Evolutionary conservation across 2,888 invertebrate species (phyloP).

Genomic region (Oscheius sp.): DNA sequence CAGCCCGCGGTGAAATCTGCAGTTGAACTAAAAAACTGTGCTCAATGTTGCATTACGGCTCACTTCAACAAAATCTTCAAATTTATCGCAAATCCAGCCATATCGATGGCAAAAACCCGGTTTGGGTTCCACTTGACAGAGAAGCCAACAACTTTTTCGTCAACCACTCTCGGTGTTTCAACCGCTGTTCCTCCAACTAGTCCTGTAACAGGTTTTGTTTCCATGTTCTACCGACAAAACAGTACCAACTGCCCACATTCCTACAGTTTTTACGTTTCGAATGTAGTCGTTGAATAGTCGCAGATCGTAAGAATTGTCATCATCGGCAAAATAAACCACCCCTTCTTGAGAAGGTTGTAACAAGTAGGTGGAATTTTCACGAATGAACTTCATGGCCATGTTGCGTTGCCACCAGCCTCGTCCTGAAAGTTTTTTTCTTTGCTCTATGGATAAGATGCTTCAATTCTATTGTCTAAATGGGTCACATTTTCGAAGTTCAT

Average conservation of each 20-base stretch:
- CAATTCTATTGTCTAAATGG: too few species aligned
- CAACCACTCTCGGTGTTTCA: constrained; percentile 55
- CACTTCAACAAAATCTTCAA: constrained; percentile 48
- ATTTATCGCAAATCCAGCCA: constrained; percentile 66
- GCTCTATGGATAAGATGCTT: neutral
- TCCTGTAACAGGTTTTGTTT: constrained; percentile 37
- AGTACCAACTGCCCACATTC: constrained; percentile 58
- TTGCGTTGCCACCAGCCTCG: constrained; percentile 65
- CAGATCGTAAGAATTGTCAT: constrained; percentile 55
- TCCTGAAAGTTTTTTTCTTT: constrained; percentile 36
- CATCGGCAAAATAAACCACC: constrained; percentile 57
- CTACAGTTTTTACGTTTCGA: constrained; percentile 48
- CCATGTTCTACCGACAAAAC: neutral
- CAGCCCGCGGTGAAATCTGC: constrained; percentile 54
- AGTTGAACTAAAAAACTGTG: constrained; percentile 14
- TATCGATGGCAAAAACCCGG: constrained; percentile 62
- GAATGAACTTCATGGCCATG: constrained; percentile 52
- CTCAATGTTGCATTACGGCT: neutral
- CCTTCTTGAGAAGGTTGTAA: constrained; percentile 21
- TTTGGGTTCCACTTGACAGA: constrained; percentile 55
- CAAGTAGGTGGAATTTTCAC: constrained; percentile 43
- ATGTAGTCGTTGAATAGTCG: constrained; percentile 52
- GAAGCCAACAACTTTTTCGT: constrained; percentile 57
- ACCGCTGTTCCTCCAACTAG: constrained; percentile 59
- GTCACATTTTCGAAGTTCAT: too few species aligned